phyloP scores from a whole-genome alignment of 2,113 vertebrate genomes.

The Myodes glareolus region DNA sequence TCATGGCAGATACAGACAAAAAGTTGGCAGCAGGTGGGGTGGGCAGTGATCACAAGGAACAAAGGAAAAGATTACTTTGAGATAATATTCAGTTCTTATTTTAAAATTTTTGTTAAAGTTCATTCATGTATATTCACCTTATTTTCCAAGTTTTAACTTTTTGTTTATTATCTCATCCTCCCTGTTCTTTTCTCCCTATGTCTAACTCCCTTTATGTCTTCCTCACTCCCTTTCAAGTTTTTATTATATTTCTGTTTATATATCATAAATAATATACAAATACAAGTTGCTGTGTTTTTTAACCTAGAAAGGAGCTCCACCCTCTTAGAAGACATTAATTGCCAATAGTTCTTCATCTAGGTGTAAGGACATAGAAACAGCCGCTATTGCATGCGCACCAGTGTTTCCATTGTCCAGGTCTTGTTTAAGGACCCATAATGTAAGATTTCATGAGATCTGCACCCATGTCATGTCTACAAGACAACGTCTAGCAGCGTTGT shows the following conservation, averaged over 20 bases:
- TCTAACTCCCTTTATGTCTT: not conserved
- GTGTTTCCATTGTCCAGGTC: not conserved
- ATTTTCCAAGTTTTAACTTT: not conserved
- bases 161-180: not conserved
- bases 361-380: not conserved
- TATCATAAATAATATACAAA: not conserved
- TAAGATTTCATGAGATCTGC: not conserved
- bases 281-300: not conserved
- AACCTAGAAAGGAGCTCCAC: not conserved
- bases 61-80: not conserved
- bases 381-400: not conserved
- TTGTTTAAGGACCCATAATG: not conserved
- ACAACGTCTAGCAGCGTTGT: not conserved
- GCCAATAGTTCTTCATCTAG: not conserved
- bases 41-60: not conserved
- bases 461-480: not conserved
- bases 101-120: not conserved
- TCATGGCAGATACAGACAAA: not conserved
- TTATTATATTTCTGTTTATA: not conserved
- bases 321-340: not conserved
- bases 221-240: not conserved
- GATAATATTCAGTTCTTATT: not conserved
- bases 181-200: accelerated
- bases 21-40: not conserved
- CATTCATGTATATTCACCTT: not conserved